These are phyloP conservation scores for Mus spretus DNA, from an alignment of 2,797 vertebrate species.

Conservation along the genomic window DNA sequence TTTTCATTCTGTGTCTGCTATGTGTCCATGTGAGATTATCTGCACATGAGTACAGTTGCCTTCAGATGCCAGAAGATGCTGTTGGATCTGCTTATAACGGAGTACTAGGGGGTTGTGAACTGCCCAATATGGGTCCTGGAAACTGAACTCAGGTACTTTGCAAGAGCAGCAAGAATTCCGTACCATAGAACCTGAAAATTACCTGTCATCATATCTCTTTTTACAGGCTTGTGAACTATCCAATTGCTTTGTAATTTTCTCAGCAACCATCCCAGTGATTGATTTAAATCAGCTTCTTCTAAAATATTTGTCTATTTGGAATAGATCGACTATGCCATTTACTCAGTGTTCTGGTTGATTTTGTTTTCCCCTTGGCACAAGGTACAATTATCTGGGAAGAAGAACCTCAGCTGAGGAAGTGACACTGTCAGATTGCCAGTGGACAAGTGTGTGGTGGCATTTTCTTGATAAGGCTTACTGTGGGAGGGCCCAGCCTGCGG, in stretches of 20 bases:
- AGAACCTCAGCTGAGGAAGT: background rate
- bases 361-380: no score
- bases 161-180: background rate
- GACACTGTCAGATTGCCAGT: background rate
- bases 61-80: background rate
- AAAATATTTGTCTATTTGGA: slow-evolving; percentile 10
- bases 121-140: background rate
- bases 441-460: background rate
- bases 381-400: background rate
- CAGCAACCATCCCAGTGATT: background rate
- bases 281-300: background rate
- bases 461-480: background rate
- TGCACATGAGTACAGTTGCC: background rate
- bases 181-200: background rate
- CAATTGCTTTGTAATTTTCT: background rate
- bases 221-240: background rate
- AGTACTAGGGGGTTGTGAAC: background rate
- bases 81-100: background rate
- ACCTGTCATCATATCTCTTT: background rate
- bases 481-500: background rate
- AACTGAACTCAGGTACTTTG: background rate
- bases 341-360: background rate
- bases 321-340: background rate
- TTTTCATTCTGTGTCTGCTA: background rate
- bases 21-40: background rate